Percentiles rank a stretch among this genome's conserved stretches.
Evolutionary conservation across 2,888 invertebrate species (phyloP).

Genomic region (Scaptomyza parva): DNA sequence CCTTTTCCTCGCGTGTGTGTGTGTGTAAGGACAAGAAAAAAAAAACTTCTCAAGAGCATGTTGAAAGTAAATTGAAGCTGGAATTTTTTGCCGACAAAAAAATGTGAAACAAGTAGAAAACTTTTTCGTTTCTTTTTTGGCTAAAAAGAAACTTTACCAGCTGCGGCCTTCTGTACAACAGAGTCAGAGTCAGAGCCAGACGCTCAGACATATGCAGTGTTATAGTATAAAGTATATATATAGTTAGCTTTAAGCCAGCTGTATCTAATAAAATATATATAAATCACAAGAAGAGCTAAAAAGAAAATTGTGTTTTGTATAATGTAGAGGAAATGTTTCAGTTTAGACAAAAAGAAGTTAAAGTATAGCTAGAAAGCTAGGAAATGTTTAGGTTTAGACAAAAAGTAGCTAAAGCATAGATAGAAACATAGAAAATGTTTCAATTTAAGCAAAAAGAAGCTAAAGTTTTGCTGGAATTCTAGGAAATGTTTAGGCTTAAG

Average conservation of each 20-base stretch:
- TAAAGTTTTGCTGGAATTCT: too few species aligned
- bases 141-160: conserved; percentile 57
- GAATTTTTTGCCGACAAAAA: conserved; percentile 57
- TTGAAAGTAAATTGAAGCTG: conserved; percentile 80
- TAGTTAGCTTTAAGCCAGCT: conserved; percentile 51
- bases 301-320: conserved; percentile 1
- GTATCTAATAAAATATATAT: conserved; percentile 16
- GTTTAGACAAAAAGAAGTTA: neutral
- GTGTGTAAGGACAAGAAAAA: conserved; percentile 39
- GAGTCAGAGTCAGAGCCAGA: too few species aligned
- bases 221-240: conserved; percentile 7
- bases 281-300: conserved; percentile 12
- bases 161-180: conserved; percentile 39
- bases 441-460: too few species aligned
- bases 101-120: conserved; percentile 33
- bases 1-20: neutral
- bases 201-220: conserved; percentile 42
- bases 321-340: conserved; percentile 8
- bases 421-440: too few species aligned
- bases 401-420: neutral
- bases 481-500: too few species aligned
- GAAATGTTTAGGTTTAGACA: too few species aligned
- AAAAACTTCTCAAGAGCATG: conserved; percentile 73
- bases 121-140: too few species aligned
- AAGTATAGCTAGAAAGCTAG: too few species aligned